phyloP scores from a whole-genome alignment of 1,140 invertebrate species.

The Thaumetopoea pityocampa region DNA sequence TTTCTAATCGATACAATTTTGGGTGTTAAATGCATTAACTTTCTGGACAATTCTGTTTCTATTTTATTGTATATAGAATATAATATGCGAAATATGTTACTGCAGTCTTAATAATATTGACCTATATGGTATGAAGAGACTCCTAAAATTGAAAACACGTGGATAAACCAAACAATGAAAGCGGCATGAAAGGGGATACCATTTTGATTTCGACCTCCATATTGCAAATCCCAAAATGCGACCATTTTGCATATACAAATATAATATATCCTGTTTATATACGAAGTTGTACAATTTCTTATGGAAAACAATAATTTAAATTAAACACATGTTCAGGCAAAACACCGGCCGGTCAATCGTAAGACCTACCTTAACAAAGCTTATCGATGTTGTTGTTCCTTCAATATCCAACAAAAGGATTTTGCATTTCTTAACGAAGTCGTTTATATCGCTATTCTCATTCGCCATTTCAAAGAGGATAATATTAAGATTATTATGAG shows the following conservation, averaged over 20 bases:
- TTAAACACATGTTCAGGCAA: slow-evolving; percentile 54
- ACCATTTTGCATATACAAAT: slow-evolving; percentile 47
- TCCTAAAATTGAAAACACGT: slow-evolving; percentile 18
- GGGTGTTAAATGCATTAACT: too few species aligned
- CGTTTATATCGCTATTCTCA: slow-evolving; percentile 58
- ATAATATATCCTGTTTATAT: background rate
- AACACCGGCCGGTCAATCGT: slow-evolving; percentile 71
- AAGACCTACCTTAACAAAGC: slow-evolving; percentile 75
- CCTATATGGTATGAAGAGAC: too few species aligned
- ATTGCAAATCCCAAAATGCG: slow-evolving; percentile 65
- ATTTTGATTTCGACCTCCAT: slow-evolving; percentile 75
- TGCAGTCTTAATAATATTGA: too few species aligned
- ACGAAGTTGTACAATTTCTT: background rate
- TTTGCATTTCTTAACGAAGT: slow-evolving; percentile 68
- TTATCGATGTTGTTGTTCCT: slow-evolving; percentile 74
- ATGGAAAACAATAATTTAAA: slow-evolving; percentile 18
- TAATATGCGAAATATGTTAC: too few species aligned
- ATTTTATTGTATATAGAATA: too few species aligned
- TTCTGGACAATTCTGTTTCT: too few species aligned
- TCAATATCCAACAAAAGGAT: slow-evolving; percentile 71
- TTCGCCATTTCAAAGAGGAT: slow-evolving; percentile 54
- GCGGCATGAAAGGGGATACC: slow-evolving; percentile 53
- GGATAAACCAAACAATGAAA: slow-evolving; percentile 32
- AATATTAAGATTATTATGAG: slow-evolving; percentile 40
- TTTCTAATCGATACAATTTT: too few species aligned